A percentile compares a stretch with the other conserved stretches of the same genome.
Conservation (phyloP, 2,888 invertebrate genomes). For the Apodemia mormo region DNA sequence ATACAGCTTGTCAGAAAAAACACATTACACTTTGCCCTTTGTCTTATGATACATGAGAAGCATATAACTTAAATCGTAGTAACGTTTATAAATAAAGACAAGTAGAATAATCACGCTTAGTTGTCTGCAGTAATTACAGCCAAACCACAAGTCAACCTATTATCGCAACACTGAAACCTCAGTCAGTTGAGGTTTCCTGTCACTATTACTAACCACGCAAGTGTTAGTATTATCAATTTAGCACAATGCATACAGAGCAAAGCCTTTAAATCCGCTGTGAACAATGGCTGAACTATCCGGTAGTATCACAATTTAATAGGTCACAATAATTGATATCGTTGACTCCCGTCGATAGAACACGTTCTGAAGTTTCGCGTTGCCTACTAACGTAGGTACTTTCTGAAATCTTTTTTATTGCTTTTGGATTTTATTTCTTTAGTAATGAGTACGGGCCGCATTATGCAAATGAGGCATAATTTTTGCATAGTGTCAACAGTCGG, state of each 20-base stretch:
- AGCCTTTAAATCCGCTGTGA: neutral
- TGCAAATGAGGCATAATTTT: too few relatives aligned
- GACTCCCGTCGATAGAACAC: constrained; percentile 4
- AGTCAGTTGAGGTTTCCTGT: neutral
- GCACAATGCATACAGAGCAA: neutral
- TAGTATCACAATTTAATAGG: neutral
- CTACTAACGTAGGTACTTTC: neutral
- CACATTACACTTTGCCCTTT: too few relatives aligned
- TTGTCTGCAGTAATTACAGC: neutral
- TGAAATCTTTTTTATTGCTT: too few relatives aligned
- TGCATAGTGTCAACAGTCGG: too few relatives aligned
- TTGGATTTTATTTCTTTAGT: too few relatives aligned
- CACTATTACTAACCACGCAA: neutral
- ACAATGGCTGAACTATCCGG: neutral
- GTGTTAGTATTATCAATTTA: neutral
- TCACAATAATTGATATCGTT: neutral
- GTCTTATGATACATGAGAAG: too few relatives aligned
- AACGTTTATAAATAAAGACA: neutral
- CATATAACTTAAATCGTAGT: too few relatives aligned
- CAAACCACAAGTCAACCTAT: neutral
- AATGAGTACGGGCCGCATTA: too few relatives aligned
- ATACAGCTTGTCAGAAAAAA: too few relatives aligned
- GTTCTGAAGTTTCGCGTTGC: neutral
- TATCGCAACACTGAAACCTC: neutral
- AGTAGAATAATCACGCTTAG: neutral